Evolutionary conservation across 2,888 invertebrate genomes (phyloP), one percentile per base, ranked within the genome.

Genomic region (Dryomyza anilis): DNA sequence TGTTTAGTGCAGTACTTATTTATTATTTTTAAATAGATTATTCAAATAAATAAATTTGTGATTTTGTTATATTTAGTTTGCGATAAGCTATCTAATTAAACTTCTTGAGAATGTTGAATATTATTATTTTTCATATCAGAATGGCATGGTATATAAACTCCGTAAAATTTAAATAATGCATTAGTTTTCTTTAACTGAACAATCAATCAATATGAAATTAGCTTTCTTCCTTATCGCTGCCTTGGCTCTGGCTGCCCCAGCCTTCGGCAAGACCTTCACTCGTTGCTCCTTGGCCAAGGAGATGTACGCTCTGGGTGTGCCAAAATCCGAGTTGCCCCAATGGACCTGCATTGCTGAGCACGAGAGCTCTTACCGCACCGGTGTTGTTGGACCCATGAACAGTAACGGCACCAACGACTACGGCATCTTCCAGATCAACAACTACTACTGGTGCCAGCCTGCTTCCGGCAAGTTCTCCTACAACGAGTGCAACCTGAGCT

Each of bases 321-420:
- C 78, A 0, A 71, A 71, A 0, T 64, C 68, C 12, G 71, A 80
- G 43, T 57, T 80, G 62, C 62, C 70, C n/a, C 69, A 63, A 3
- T 80, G 79, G 79, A 72, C 74, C 1, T 80, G 80, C 69, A 72
- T 79, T 57, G 78, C 76, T 12, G 14, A 78, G 52, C 71, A 72
- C 30, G 79, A 78, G 68, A 78, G 76, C 45, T 33, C 64, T 0
- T 80, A 83, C 45, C 81, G 83, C 46, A 86, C 86, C 0, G 70
- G 80, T 21, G 82, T 79, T 1, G 76, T 82, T 3, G 85, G 86
- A 0, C 81, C 78, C 3, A 68, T 78, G 0, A 86, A 86, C 74
- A 71, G 65, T 1, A n/a, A n/a, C n/a, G 86, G 86, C 1, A 78
- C 81, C 62, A 73, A 73, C 48, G 83, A 84, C 72, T 83, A 75